Conservation (phyloP, 2,888 invertebrate species). For the Agrotis ipsilon region DNA sequence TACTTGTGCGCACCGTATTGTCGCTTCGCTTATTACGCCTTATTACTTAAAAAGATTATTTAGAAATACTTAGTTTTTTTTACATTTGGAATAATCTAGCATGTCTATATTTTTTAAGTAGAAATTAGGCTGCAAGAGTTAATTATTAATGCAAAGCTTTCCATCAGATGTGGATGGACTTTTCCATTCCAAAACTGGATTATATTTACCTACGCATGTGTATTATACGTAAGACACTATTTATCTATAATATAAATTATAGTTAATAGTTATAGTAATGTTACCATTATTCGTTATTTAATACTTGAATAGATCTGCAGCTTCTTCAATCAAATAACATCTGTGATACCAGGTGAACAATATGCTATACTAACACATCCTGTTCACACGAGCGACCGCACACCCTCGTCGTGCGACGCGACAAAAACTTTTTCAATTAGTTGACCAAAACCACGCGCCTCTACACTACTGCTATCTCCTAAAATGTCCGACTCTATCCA, state of each 20-base stretch:
- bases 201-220: no score
- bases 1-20: neutral
- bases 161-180: neutral
- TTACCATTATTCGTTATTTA: no score
- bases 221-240: no score
- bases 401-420: slow-evolving; percentile 69
- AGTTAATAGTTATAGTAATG: no score
- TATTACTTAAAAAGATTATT: neutral
- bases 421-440: slow-evolving; percentile 88
- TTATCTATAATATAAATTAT: no score
- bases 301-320: no score
- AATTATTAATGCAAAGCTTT: neutral
- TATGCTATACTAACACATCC: slow-evolving; percentile 13
- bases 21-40: neutral
- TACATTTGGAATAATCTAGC: no score
- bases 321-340: no score
- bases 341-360: no score
- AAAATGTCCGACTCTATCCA: slow-evolving; percentile 70
- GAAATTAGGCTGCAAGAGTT: no score
- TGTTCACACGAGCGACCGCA: slow-evolving; percentile 59
- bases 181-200: neutral
- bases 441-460: slow-evolving; percentile 72
- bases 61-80: no score
- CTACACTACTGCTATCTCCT: slow-evolving; percentile 55
- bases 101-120: no score